Conservation (phyloP, 2,797 vertebrate species). For the Silurus lanzhouensis region DNA sequence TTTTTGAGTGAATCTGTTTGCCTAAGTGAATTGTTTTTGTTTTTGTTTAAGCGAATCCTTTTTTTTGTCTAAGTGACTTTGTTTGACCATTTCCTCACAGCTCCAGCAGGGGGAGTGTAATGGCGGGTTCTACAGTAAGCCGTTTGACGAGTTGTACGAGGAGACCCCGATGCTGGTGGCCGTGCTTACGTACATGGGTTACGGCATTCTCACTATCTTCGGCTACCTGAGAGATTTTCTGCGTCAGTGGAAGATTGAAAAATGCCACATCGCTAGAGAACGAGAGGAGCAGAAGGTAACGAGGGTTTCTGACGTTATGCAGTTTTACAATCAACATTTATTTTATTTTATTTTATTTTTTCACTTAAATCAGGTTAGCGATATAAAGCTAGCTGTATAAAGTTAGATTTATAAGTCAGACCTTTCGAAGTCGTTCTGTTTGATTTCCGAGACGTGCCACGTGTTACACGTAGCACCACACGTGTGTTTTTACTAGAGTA, state of each 20-base stretch:
- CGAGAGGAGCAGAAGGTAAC: conserved; percentile 82
- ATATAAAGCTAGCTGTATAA: too few relatives aligned
- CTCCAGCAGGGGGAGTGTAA: conserved; percentile 74
- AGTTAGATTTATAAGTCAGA: too few relatives aligned
- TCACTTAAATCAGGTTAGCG: too few relatives aligned
- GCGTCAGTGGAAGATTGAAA: conserved; percentile 84
- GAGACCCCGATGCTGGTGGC: conserved; percentile 87
- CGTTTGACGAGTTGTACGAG: conserved; percentile 83
- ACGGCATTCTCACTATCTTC: conserved; percentile 85
- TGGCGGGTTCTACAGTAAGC: conserved; percentile 80
- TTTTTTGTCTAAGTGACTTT: not conserved
- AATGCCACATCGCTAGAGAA: conserved; percentile 83
- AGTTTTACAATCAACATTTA: not conserved
- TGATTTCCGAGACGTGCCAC: too few relatives aligned
- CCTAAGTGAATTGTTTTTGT: not conserved
- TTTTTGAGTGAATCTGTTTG: not conserved
- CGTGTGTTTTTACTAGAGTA: too few relatives aligned
- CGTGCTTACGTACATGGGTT: conserved; percentile 85
- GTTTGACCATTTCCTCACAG: conserved; percentile 56
- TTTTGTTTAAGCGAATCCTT: not conserved
- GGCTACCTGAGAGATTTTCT: conserved; percentile 86
- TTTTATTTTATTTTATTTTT: not conserved
- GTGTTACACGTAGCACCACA: too few relatives aligned
- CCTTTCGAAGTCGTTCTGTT: too few relatives aligned
- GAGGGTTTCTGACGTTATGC: not conserved